Base-by-base conservation (phyloP, 2,797 vertebrate genomes). In the Gouania willdenowi region DNA sequence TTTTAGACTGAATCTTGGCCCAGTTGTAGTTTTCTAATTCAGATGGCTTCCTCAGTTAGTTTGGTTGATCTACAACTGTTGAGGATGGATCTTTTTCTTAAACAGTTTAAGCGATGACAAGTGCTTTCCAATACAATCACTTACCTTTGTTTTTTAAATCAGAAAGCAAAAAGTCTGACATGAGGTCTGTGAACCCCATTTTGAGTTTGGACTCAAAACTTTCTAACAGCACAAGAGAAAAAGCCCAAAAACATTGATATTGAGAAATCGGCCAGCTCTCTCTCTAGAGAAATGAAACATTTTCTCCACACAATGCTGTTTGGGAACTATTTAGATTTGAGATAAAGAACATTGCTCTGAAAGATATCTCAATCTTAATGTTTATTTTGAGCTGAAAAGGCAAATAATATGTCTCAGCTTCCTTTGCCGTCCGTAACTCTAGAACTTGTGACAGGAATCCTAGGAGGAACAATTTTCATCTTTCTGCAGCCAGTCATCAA, bases 401-500 rank as follows among this genome's bases (percentile, higher is more conserved):
- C 41, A 47, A 28, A 28, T 6, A 41, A 30, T 31, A 30, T 6
- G 7, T 22, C 48, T 62, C 34, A 32, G 36, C 43, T 43, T 37
- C 27, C 20, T 27, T 23, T 21, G 15, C 34, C 52, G 15, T 39
- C 40, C 62, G 44, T 46, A 33, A 53, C 59, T 37, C 51, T 54
- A 6, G 61, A 52, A 68, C 62, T 30, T 43, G 5, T 46, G 42
- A 45, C 16, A 45, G 25, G 16, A 58, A 35, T 58, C 46, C 63
- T 59, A 69, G 51, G 13, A 50, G 58, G 60, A 71, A 13, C 22
- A 15, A 44, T 65, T 60, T 37, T 58, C 56, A 31, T 59, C 56
- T 66, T 57, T 65, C 46, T 61, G 19, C 54, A 65, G 51, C 50
- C 45, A 35, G 40, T 41, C 34, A 56, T 58, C 65, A 57, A 50